Conservation (phyloP, 2,888 invertebrate species). For the Cerastis leucographa region DNA sequence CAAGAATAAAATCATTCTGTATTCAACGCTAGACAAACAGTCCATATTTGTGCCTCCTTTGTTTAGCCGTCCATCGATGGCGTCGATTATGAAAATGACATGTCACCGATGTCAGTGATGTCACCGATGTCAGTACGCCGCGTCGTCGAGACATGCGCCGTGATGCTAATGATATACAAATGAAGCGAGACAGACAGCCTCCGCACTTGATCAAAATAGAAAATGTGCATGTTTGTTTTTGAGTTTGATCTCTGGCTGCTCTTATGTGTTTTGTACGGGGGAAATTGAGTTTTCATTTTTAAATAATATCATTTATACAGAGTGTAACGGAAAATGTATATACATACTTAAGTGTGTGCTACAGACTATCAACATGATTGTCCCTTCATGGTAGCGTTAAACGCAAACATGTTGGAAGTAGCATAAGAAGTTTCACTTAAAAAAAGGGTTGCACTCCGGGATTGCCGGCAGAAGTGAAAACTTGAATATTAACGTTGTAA, state of each 20-base stretch:
- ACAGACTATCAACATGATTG: no score
- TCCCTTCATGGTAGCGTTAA: no score
- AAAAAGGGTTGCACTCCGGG: no score
- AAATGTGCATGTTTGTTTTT: conserved; percentile 25
- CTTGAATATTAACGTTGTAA: no score
- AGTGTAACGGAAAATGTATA: no score
- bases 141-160: conserved; percentile 65
- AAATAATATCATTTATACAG: not conserved
- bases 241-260: not conserved
- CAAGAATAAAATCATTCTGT: conserved; percentile 12
- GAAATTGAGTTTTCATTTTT: not conserved
- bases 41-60: conserved; percentile 47
- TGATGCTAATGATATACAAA: conserved; percentile 82
- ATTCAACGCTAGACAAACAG: conserved; percentile 29
- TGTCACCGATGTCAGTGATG: conserved; percentile 70
- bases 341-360: no score
- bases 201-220: conserved; percentile 63
- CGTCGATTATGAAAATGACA: conserved; percentile 84
- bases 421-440: no score
- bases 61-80: conserved; percentile 66
- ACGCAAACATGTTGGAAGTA: no score
- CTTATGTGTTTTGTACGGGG: not conserved
- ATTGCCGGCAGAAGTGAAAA: no score
- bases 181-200: conserved; percentile 73
- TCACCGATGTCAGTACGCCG: conserved; percentile 55